Evolutionary conservation across 2,113 vertebrate genomes (phyloP), one percentile per base, ranked within the genome.

Genomic region (Cinclus mexicanus): DNA sequence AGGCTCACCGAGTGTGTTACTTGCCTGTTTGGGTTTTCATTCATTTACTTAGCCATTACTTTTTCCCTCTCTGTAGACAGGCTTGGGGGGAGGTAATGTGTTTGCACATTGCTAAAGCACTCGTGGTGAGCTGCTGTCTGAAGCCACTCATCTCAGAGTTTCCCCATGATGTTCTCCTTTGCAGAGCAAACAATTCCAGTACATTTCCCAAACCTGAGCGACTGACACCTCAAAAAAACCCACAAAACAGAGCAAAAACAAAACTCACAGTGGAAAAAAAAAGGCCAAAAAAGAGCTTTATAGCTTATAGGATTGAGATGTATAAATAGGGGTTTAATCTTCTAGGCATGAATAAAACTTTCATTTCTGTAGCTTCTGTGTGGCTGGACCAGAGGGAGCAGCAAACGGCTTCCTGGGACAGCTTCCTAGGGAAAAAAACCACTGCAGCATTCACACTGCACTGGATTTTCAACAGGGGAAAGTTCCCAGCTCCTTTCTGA

Each of bases 121-220:
- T 59, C 4, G 1, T 42, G 22, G 44, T 11, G 22, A 77, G 22
- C 26, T 77, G 60, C 84, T 83, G 31, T 44, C 52, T 65, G 41
- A 87, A 72, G 63, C 55, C 56, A 41, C 46, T 74, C 28, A 21
- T 23, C 68, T 59, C 61, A 46, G 15, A 70, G 42, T 25, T 87
- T 53, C 57, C 53, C 52, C 42, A 72, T 0, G 0, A 25, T 0
- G 1, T 17, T 68, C n/a, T 74, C 4, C 1, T 83, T 44, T 68
- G n/a, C 47, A 60, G 31, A 65, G 41, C n/a, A 72, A 83, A 75
- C 16, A 52, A 18, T 9, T 81, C 33, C 74, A 57, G 44, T 60
- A 14, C 37, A 28, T 53, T 57, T 87, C 50, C 65, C 61, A 76
- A 75, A 57, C 13, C 41, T 56, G 61, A 94, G 68, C 23, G 49